phyloP scores from a whole-genome alignment of 2,113 vertebrate genomes.

The Brachionichthys hirsutus region DNA sequence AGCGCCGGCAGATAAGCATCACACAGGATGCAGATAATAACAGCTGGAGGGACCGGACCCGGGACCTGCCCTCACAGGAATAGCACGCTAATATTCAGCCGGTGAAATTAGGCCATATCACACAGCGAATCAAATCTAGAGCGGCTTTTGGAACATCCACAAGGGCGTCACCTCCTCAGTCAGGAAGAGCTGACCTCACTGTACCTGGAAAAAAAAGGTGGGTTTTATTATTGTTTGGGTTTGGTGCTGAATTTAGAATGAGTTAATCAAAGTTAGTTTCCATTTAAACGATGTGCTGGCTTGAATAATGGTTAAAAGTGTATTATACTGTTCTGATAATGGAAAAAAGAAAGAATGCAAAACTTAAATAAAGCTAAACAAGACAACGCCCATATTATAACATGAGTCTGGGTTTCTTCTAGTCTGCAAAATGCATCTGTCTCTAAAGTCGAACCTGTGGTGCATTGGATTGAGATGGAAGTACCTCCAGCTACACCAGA shows the following conservation, averaged over 20 bases:
- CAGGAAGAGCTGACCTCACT: constrained; percentile 29
- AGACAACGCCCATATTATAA: no score
- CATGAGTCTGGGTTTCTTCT: no score
- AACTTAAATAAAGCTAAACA: not conserved
- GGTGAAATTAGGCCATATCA: constrained; percentile 5
- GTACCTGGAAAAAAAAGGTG: not conserved
- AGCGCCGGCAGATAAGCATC: constrained; percentile 67
- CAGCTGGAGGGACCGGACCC: constrained; percentile 35
- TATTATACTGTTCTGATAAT: not conserved
- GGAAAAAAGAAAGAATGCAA: not conserved
- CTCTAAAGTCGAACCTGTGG: no score
- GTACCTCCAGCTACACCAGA: no score
- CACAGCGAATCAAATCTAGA: constrained; percentile 22
- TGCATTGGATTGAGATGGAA: no score
- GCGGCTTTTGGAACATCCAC: constrained; percentile 19
- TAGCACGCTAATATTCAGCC: constrained; percentile 42
- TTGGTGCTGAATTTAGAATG: not conserved
- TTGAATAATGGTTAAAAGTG: not conserved
- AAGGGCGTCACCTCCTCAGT: constrained; percentile 7
- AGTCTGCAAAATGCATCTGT: no score
- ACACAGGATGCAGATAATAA: constrained; percentile 66
- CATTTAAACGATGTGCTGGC: not conserved
- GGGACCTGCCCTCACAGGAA: constrained; percentile 41
- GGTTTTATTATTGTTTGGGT: constrained; percentile 16
- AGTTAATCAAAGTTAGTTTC: constrained; percentile 13